A percentile compares a stretch with the other conserved stretches of the same genome.
phyloP scores from a whole-genome alignment of 1,140 invertebrate genomes.

The Drosophila kikkawai region DNA sequence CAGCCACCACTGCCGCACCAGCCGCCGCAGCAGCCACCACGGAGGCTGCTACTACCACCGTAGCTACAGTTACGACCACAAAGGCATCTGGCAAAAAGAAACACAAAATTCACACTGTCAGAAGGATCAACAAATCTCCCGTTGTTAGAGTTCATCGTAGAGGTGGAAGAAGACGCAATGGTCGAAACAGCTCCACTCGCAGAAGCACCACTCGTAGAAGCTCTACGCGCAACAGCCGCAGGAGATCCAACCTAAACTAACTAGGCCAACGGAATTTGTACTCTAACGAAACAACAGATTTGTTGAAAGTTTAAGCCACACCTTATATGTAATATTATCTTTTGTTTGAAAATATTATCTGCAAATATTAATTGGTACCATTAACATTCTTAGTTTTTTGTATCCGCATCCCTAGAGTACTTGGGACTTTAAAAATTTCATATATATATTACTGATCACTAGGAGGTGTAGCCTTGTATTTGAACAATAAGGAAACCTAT shows the following conservation, averaged over 20 bases:
- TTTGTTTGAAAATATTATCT: not conserved
- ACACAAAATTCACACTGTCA: not conserved
- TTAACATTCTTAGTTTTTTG: not conserved
- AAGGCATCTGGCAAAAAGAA: not conserved
- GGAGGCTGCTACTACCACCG: not conserved
- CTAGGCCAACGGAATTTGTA: not conserved
- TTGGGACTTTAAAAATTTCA: not conserved
- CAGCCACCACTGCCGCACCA: not conserved
- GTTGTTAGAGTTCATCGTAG: not conserved
- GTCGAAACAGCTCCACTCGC: not conserved
- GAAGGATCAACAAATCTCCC: not conserved
- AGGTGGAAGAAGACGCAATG: not conserved
- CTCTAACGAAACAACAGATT: not conserved
- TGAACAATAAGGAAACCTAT: not conserved
- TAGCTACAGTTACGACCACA: not conserved
- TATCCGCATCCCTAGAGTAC: not conserved
- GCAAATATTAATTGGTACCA: constrained; percentile 2
- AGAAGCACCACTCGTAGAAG: not conserved
- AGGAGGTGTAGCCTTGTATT: not conserved
- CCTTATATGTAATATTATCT: not conserved
- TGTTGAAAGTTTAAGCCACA: not conserved
- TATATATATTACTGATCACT: not conserved
- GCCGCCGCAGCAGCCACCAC: not conserved
- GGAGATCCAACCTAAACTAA: constrained; percentile 2
- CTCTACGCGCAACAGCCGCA: not conserved